Evolutionary conservation across 2,888 invertebrate genomes (phyloP), one percentile per base, ranked within the genome.

Genomic region (Tetranychus piercei): DNA sequence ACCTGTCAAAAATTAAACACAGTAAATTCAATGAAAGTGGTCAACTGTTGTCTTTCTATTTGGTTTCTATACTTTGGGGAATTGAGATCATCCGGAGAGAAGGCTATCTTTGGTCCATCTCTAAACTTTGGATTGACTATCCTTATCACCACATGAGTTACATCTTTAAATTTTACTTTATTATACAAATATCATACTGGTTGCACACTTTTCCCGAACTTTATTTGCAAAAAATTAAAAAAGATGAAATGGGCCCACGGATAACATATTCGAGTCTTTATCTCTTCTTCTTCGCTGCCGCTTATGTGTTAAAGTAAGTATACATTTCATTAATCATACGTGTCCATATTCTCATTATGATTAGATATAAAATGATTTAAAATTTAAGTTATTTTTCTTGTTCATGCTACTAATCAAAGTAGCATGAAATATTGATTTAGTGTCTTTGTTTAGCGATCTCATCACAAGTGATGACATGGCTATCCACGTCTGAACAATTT

Each of bases 11-110:
- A 84, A 91, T 93, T 77, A 94, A 97, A 82, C 87, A 95, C 81
- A 91, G 92, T 79, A 90, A 94, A 79, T 94, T 99, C 82, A 95
- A 94, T 81, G 96, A 95, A 82, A 95, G 96, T 77, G 96, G 97
- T 71, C 99, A 99, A 82, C 85, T 96, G 79, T 85, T 94, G 74
- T 87, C 91, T 15, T 99, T 99, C 84, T 94, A 94, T 82, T 81
- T 90, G 73, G 85, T 91, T 74, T 94, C 96, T 8, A 86, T 90
- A 74, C 82, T 90, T n/a, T 96, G 96, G 92, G 97, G 94, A 77
- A 87, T 88, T 20, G 92, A 96, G 84, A 90, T 97, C 75, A 89
- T 95, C 76, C 83, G 83, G 71, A 80, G 86, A 86, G 86, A 88
- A 79, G 84, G 86, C 78, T 85, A 86, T 77, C 76, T 87, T 18